Conservation (phyloP, 2,113 vertebrate genomes). For the Stomatorhinus ivindoensis region DNA sequence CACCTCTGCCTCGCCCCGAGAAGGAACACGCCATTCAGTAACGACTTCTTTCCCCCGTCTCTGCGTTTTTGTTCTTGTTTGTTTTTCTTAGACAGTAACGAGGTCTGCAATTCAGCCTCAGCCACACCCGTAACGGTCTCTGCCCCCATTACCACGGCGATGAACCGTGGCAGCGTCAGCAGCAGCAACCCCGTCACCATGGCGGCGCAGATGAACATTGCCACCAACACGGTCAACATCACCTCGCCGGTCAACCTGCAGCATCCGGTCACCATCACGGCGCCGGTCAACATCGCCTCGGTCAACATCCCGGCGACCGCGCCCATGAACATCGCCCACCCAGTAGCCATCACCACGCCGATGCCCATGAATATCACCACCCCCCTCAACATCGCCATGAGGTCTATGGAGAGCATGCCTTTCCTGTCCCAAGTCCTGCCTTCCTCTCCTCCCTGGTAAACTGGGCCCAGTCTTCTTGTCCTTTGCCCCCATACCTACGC, state of each 20-base stretch:
- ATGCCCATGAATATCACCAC: constrained; percentile 94
- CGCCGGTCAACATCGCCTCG: constrained; percentile 92
- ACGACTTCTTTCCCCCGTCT: neutral
- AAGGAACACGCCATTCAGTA: neutral
- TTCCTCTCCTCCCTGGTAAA: constrained; percentile 91
- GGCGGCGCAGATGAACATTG: constrained; percentile 95
- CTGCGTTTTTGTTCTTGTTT: neutral
- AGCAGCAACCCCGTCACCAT: constrained; percentile 83
- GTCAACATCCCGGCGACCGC: constrained; percentile 80
- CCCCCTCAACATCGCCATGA: constrained; percentile 94
- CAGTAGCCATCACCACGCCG: constrained; percentile 86
- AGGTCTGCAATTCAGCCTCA: constrained; percentile 86
- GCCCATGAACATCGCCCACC: constrained; percentile 90
- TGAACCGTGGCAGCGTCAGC: constrained; percentile 50
- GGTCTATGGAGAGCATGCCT: constrained; percentile 94
- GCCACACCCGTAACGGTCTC: constrained; percentile 61
- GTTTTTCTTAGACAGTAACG: constrained; percentile 69
- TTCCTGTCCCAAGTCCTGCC: constrained; percentile 97
- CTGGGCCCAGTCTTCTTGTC: neutral
- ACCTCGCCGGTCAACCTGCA: constrained; percentile 85
- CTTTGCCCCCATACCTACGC: constrained; percentile 15
- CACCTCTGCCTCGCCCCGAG: neutral
- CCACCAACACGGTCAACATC: constrained; percentile 94
- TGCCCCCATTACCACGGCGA: constrained; percentile 54
- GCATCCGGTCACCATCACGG: constrained; percentile 92